phyloP scores from a whole-genome alignment of 2,888 invertebrate species.

The Leucophora obtusa region DNA sequence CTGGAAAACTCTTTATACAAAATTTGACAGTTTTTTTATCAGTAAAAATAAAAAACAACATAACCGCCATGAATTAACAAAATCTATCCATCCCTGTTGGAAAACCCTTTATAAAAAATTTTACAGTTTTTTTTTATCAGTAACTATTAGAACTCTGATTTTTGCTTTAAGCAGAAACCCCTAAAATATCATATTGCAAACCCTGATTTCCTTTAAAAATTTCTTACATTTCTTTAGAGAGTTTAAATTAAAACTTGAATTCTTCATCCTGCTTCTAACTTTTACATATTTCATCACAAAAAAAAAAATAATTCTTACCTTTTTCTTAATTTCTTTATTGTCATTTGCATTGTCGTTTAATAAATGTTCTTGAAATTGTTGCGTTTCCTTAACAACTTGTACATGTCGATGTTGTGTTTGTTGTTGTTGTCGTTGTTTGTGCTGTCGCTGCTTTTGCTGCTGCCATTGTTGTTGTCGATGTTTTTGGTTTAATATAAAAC shows the following conservation, averaged over 20 bases:
- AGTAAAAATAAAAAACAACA: no score
- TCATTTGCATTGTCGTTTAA: slow-evolving; percentile 62
- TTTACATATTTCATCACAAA: not conserved
- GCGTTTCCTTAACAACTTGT: slow-evolving; percentile 40
- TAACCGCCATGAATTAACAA: no score
- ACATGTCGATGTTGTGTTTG: slow-evolving; percentile 49
- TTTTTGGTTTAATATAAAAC: slow-evolving; percentile 63
- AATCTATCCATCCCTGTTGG: no score
- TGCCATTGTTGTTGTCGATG: slow-evolving; percentile 45
- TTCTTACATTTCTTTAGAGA: no score
- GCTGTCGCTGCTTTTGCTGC: slow-evolving; percentile 42
- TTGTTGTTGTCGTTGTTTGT: slow-evolving; percentile 34
- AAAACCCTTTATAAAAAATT: no score
- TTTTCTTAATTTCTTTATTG: slow-evolving; percentile 65
- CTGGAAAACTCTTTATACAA: no score
- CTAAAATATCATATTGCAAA: no score
- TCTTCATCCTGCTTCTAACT: not conserved
- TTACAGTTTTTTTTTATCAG: no score
- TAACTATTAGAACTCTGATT: no score
- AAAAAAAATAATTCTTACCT: slow-evolving; percentile 67
- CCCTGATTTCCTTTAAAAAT: no score
- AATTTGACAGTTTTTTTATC: no score
- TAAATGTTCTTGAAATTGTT: slow-evolving; percentile 43
- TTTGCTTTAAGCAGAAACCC: no score
- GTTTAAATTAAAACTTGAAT: not conserved